Evolutionary conservation across 92 coral and sea anemone species (phyloP).

Genomic region (Umimayanthus chanpuru): DNA sequence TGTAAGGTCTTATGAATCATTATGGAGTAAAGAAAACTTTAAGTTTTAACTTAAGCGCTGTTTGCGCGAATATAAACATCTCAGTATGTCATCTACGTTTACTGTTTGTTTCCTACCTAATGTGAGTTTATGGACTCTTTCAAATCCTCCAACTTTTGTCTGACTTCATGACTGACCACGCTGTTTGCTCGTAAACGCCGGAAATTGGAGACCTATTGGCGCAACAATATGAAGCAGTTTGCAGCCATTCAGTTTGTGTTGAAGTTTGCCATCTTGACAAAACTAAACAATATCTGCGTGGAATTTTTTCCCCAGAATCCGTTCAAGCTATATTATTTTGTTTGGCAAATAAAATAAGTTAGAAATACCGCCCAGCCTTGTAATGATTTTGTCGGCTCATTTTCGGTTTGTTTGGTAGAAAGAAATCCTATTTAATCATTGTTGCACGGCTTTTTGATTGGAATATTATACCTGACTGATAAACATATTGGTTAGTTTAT

Average conservation of each 20-base stretch:
- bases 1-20: neutral
- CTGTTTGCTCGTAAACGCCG: slow-evolving; percentile 45
- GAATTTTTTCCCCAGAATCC: neutral
- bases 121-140: slow-evolving; percentile 32
- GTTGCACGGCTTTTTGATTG: neutral
- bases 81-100: slow-evolving; percentile 19
- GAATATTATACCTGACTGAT: neutral
- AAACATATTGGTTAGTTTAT: neutral
- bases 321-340: neutral
- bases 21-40: neutral
- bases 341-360: neutral
- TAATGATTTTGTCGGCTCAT: slow-evolving; percentile 1
- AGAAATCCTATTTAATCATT: neutral
- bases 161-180: slow-evolving; percentile 8
- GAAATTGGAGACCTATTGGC: slow-evolving; percentile 34
- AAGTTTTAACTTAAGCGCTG: neutral
- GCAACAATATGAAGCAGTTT: slow-evolving; percentile 13
- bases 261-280: neutral
- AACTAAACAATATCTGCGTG: neutral
- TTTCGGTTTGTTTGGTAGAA: neutral
- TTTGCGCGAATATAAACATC: slow-evolving; percentile 16
- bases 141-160: slow-evolving; percentile 33
- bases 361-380: neutral
- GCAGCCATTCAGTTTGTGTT: slow-evolving; percentile 10
- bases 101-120: slow-evolving; percentile 33